phyloP scores from a whole-genome alignment of 2,797 vertebrate genomes.

The Neosilurus hyrtlii region DNA sequence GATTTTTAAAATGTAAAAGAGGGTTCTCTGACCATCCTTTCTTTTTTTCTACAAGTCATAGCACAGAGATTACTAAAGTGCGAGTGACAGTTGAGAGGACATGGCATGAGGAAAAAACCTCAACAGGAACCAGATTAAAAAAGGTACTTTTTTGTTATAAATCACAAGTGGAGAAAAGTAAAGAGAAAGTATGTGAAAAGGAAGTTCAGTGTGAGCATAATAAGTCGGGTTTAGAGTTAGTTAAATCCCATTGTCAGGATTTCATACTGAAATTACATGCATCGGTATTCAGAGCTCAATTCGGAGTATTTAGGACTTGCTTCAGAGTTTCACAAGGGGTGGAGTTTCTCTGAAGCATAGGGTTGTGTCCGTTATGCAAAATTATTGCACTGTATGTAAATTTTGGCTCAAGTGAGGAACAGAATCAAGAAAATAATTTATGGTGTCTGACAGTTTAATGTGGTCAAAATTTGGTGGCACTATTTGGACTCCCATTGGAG shows the following conservation, averaged over 20 bases:
- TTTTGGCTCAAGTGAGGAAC: not conserved
- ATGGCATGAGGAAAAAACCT: not conserved
- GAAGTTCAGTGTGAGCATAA: not conserved
- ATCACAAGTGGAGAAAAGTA: not conserved
- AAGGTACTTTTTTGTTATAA: not conserved
- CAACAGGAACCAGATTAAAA: not conserved
- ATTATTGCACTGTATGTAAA: not conserved
- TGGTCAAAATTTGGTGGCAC: not conserved
- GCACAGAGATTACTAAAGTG: not conserved
- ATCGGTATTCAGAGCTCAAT: not conserved
- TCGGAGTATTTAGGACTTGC: not conserved
- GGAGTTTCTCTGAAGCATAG: not conserved
- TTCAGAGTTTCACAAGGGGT: not conserved
- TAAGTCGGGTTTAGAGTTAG: not conserved
- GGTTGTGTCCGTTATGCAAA: not conserved
- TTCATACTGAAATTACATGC: not conserved
- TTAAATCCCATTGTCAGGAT: not conserved
- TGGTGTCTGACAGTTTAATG: not conserved
- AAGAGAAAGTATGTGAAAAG: not conserved
- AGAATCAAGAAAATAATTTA: not conserved
- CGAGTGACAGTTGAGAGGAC: not conserved
- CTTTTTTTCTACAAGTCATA: not conserved
- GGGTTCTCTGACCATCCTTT: not conserved
- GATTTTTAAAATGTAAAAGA: not conserved
- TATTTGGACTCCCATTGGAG: not conserved